These are phyloP conservation scores for Anorthoa munda DNA, from an alignment of 2,888 invertebrate genomes.

Conservation along the genomic window DNA sequence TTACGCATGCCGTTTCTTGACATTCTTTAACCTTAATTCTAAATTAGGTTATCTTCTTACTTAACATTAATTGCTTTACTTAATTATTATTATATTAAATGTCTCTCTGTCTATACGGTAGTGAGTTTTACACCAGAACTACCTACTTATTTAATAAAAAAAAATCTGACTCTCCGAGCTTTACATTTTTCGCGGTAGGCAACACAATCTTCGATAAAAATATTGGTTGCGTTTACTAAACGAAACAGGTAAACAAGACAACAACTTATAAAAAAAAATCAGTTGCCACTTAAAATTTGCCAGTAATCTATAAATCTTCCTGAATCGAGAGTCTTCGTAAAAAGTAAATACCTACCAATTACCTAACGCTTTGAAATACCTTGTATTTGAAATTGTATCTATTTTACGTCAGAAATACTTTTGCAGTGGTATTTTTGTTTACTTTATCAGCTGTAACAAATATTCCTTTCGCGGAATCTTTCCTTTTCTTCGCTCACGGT, in stretches of 20 bases:
- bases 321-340: conserved; percentile 2
- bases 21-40: conserved; percentile 10
- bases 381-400: conserved; percentile 11
- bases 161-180: background rate
- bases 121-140: background rate
- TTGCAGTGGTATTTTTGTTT: conserved; percentile 10
- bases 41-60: conserved; percentile 31
- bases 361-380: conserved; percentile 18
- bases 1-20: background rate
- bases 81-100: background rate
- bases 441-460: background rate
- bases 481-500: conserved; percentile 3
- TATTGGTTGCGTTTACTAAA: conserved; percentile 4
- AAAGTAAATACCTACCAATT: conserved; percentile 13
- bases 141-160: too few relatives aligned
- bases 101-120: background rate
- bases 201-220: conserved; percentile 1
- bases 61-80: background rate
- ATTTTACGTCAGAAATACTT: background rate
- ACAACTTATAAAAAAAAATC: conserved; percentile 11
- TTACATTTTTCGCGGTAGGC: too few relatives aligned
- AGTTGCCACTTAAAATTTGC: conserved; percentile 15
- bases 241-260: conserved; percentile 1
- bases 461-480: background rate
- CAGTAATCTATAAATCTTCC: conserved; percentile 26